Percentiles rank a stretch among this genome's conserved stretches.
These are phyloP conservation scores for Eumaeus atala DNA, from an alignment of 1,140 invertebrate genomes.

Conservation along the genomic window DNA sequence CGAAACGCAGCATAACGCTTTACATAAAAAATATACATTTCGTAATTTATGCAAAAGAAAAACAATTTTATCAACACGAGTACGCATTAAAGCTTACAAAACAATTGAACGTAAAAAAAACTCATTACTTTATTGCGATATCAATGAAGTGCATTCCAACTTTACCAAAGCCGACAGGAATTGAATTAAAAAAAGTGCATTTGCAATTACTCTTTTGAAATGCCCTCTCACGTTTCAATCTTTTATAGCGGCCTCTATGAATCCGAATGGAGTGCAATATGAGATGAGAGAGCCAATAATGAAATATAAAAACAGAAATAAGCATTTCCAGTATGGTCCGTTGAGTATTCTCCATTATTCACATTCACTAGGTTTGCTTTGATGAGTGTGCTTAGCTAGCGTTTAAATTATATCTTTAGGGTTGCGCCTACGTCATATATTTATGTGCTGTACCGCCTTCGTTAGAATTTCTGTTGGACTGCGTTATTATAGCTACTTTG, in stretches of 20 bases:
- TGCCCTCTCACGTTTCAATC: slow-evolving; percentile 69
- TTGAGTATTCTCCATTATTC: slow-evolving; percentile 61
- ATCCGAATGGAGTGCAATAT: slow-evolving; percentile 66
- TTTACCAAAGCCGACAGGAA: slow-evolving; percentile 64
- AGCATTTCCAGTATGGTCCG: slow-evolving; percentile 54
- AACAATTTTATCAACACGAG: neutral
- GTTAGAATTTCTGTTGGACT: neutral
- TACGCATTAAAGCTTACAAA: slow-evolving; percentile 3
- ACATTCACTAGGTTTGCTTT: slow-evolving; percentile 55
- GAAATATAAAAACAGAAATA: slow-evolving; percentile 71
- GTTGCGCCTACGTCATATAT: slow-evolving; percentile 14
- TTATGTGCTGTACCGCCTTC: slow-evolving; percentile 3
- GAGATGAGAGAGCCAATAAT: slow-evolving; percentile 72
- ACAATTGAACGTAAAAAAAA: slow-evolving; percentile 36
- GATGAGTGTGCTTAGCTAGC: slow-evolving; percentile 54
- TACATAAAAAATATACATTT: slow-evolving; percentile 2
- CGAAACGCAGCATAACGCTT: no score
- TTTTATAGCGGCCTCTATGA: slow-evolving; percentile 69
- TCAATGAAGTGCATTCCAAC: slow-evolving; percentile 65
- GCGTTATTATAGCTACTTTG: neutral
- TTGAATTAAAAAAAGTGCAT: slow-evolving; percentile 69
- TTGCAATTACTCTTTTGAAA: slow-evolving; percentile 71
- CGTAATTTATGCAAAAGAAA: slow-evolving; percentile 19
- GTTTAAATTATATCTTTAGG: slow-evolving; percentile 53
- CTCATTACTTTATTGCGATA: slow-evolving; percentile 69